Conservation (phyloP, 2,888 invertebrate species). For the Chalcis sispes region DNA sequence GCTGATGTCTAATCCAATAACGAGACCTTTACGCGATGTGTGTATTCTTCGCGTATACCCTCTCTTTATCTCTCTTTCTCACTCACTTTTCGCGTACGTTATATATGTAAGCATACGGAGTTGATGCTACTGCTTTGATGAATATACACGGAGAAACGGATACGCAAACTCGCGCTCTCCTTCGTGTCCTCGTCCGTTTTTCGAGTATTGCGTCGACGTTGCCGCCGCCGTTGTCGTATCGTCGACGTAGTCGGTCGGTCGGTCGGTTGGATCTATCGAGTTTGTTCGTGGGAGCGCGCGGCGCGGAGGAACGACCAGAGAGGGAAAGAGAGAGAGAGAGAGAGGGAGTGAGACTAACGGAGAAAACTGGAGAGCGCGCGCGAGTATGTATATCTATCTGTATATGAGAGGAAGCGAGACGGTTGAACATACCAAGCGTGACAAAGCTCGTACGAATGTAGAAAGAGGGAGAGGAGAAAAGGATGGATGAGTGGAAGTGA, state of each 20-base stretch:
- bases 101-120: no score
- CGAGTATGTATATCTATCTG: not conserved
- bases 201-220: no score
- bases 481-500: constrained; percentile 41
- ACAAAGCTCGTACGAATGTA: constrained; percentile 53
- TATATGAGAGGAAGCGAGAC: no score
- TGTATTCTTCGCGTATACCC: no score
- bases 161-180: no score
- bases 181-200: no score
- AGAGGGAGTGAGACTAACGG: constrained; percentile 1
- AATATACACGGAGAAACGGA: no score
- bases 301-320: not conserved
- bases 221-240: no score
- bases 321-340: no score
- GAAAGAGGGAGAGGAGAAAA: constrained; percentile 27
- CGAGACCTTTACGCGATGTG: no score
- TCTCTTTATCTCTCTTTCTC: not conserved
- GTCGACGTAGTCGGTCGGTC: constrained; percentile 26
- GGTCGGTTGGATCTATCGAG: not conserved
- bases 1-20: not conserved
- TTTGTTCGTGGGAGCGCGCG: constrained; percentile 32
- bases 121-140: no score
- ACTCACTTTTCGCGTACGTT: not conserved
- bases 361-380: constrained; percentile 22
- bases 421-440: no score